Conservation (phyloP, 2,797 vertebrate species). For the Eurystomus glaucurus region DNA sequence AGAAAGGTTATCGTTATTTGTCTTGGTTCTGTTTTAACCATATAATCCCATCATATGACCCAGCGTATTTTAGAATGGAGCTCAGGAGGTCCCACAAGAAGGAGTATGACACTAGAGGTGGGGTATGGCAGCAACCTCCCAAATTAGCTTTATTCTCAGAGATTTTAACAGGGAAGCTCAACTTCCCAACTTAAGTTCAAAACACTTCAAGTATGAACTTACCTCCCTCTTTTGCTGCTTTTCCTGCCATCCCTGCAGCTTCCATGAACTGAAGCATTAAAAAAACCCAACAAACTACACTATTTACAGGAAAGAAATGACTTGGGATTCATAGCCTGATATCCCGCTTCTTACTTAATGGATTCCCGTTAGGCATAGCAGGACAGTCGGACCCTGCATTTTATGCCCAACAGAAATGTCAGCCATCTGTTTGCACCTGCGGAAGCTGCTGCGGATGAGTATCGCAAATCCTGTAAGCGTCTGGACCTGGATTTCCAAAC, state of each 20-base stretch:
- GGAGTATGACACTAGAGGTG: not conserved
- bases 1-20: not conserved
- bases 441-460: slow-evolving; percentile 40
- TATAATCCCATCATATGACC: not conserved
- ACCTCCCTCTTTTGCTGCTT: not conserved
- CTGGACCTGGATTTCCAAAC: slow-evolving; percentile 8
- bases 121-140: not conserved
- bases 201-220: not conserved
- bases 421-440: slow-evolving; percentile 79
- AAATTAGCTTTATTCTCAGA: not conserved
- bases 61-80: not conserved
- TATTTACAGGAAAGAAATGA: slow-evolving; percentile 47
- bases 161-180: not conserved
- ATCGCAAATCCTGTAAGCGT: slow-evolving; percentile 29
- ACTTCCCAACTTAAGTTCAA: not conserved
- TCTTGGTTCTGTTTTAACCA: not conserved
- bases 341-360: slow-evolving; percentile 37
- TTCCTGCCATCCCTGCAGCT: not conserved
- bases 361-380: slow-evolving; percentile 48
- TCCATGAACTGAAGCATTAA: not conserved
- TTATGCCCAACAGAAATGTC: slow-evolving; percentile 71
- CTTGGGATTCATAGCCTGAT: slow-evolving; percentile 50
- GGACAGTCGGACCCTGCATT: slow-evolving; percentile 56
- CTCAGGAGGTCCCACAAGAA: not conserved
- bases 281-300: not conserved